These are phyloP conservation scores for Schizopygopsis pylzovi DNA, from an alignment of 2,797 vertebrate genomes.

Conservation along the genomic window DNA sequence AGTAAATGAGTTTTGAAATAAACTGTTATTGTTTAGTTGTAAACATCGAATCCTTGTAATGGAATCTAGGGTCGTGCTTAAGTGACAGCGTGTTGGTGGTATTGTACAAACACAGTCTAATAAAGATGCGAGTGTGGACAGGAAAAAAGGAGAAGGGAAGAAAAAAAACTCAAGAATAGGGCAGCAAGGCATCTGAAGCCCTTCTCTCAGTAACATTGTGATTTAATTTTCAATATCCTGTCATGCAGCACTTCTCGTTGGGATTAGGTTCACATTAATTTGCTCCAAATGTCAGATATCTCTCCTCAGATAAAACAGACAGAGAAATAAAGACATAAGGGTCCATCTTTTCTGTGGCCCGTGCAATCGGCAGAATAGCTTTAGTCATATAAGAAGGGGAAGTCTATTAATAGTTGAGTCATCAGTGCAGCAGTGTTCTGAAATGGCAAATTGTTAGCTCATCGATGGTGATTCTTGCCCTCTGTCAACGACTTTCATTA, in stretches of 20 bases:
- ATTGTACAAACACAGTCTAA: constrained; percentile 61
- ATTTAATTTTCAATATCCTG: constrained; percentile 71
- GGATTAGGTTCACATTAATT: constrained; percentile 72
- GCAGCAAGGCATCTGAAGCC: constrained; percentile 46
- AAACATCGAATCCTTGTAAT: constrained; percentile 68
- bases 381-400: constrained; percentile 74
- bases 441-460: constrained; percentile 86
- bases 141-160: constrained; percentile 2
- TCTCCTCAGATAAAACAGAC: constrained; percentile 63
- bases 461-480: constrained; percentile 82
- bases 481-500: constrained; percentile 86
- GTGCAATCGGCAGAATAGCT: constrained; percentile 69
- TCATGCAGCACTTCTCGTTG: constrained; percentile 62
- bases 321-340: constrained; percentile 63
- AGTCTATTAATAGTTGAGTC: constrained; percentile 78
- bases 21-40: constrained; percentile 81
- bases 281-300: constrained; percentile 70
- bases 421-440: constrained; percentile 79
- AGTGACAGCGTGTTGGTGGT: constrained; percentile 59
- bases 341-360: constrained; percentile 61
- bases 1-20: constrained; percentile 81
- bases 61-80: constrained; percentile 62
- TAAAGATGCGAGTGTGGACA: constrained; percentile 38
- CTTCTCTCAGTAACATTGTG: constrained; percentile 60
- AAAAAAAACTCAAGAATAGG: constrained; percentile 37